Evolutionary conservation across 2,797 vertebrate species (phyloP).

Genomic region (Staurois parvus): DNA sequence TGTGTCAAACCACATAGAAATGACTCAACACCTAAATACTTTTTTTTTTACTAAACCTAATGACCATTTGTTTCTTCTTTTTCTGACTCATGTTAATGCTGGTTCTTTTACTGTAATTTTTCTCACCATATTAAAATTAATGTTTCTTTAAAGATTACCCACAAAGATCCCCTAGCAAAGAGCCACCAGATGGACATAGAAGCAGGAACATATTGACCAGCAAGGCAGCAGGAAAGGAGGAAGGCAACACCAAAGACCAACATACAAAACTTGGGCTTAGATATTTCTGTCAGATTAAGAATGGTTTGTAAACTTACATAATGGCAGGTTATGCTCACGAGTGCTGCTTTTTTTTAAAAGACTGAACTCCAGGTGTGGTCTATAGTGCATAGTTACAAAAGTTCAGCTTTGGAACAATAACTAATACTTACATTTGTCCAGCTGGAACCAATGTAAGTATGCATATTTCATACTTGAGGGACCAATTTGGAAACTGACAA

Average conservation of each 20-base stretch:
- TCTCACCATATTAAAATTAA: neutral
- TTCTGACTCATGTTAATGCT: constrained; percentile 18
- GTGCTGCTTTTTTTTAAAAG: no score
- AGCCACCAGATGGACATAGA: neutral
- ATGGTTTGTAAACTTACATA: neutral
- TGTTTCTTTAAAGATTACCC: neutral
- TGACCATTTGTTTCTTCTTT: neutral
- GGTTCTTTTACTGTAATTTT: neutral
- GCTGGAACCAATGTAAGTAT: no score
- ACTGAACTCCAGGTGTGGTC: no score
- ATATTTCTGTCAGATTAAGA: neutral
- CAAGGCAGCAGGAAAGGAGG: neutral
- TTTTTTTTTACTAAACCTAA: neutral
- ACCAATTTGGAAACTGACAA: no score
- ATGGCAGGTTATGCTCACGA: no score
- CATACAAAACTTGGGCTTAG: neutral
- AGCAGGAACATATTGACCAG: neutral
- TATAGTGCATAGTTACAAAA: no score
- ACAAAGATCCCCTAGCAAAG: neutral
- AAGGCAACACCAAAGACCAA: neutral
- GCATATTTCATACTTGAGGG: no score
- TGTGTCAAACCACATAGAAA: constrained; percentile 25
- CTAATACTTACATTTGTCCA: no score
- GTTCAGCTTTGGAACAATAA: no score
- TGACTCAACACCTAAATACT: constrained; percentile 28